Conservation (phyloP, 2,888 invertebrate genomes). For the Tetragonula carbonaria region DNA sequence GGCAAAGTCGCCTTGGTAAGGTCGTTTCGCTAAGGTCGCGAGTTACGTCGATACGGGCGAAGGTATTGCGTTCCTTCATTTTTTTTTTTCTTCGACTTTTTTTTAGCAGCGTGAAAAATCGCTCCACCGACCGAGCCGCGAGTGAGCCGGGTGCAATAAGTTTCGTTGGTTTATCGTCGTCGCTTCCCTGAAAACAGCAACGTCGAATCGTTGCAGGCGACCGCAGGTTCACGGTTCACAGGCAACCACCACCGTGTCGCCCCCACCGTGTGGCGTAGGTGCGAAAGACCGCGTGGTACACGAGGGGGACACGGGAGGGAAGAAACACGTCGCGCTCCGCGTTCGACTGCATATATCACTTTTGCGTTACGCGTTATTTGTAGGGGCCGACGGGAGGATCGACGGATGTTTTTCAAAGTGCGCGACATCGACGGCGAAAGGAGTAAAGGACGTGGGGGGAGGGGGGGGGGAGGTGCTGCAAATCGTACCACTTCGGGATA, state of each 20-base stretch:
- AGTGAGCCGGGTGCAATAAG: slow-evolving; percentile 76
- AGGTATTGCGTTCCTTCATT: slow-evolving; percentile 42
- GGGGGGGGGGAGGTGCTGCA: slow-evolving; percentile 42
- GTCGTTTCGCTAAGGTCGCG: slow-evolving; percentile 77
- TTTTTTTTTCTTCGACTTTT: no score
- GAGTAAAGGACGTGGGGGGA: neutral
- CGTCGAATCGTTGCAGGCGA: slow-evolving; percentile 66
- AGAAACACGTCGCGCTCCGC: neutral
- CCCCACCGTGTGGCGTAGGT: slow-evolving; percentile 17
- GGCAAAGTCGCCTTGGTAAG: neutral
- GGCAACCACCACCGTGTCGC: slow-evolving; percentile 17
- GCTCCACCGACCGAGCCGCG: slow-evolving; percentile 70
- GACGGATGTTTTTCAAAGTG: slow-evolving; percentile 58
- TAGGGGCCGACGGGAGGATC: slow-evolving; percentile 1
- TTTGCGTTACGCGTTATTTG: slow-evolving; percentile 67
- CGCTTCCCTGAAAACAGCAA: slow-evolving; percentile 73
- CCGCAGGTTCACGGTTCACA: slow-evolving; percentile 44
- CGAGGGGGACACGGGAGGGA: neutral
- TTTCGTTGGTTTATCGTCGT: slow-evolving; percentile 79
- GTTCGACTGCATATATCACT: slow-evolving; percentile 65
- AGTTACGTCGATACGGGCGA: slow-evolving; percentile 69
- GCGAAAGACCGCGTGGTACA: slow-evolving; percentile 6
- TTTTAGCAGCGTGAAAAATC: slow-evolving; percentile 58
- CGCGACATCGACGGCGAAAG: neutral
- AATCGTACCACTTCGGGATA: slow-evolving; percentile 68